A percentile compares a stretch with the other conserved stretches of the same genome.
These are phyloP conservation scores for Chloebia gouldiae DNA, from an alignment of 2,113 vertebrate species.

Conservation along the genomic window DNA sequence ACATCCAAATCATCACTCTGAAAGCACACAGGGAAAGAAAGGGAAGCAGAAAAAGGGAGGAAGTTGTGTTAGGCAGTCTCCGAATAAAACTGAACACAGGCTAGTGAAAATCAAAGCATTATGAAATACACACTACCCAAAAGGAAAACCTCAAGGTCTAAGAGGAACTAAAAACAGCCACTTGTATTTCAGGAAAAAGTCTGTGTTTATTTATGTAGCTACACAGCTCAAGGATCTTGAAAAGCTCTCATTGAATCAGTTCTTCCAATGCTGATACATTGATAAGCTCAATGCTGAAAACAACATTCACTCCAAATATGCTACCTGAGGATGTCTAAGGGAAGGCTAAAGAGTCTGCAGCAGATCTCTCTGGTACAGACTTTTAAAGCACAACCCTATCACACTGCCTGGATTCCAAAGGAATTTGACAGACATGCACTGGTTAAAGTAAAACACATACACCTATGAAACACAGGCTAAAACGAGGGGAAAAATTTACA, in stretches of 20 bases:
- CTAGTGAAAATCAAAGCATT: not conserved
- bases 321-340: not conserved
- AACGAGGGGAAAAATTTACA: not conserved
- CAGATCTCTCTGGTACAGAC: not conserved
- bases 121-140: not conserved
- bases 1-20: slow-evolving; percentile 84
- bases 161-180: not conserved
- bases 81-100: not conserved
- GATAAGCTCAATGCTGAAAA: not conserved
- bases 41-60: not conserved
- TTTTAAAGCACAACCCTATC: not conserved
- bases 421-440: not conserved
- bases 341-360: not conserved
- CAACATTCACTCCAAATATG: not conserved
- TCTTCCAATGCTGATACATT: not conserved
- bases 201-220: not conserved
- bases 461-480: not conserved
- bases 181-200: not conserved
- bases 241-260: not conserved
- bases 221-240: not conserved
- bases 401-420: not conserved
- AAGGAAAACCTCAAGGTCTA: not conserved
- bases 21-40: not conserved
- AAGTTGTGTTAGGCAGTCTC: not conserved
- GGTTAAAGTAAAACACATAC: not conserved